Evolutionary conservation across 2,888 invertebrate genomes (phyloP).

Genomic region (Biston stratarius): DNA sequence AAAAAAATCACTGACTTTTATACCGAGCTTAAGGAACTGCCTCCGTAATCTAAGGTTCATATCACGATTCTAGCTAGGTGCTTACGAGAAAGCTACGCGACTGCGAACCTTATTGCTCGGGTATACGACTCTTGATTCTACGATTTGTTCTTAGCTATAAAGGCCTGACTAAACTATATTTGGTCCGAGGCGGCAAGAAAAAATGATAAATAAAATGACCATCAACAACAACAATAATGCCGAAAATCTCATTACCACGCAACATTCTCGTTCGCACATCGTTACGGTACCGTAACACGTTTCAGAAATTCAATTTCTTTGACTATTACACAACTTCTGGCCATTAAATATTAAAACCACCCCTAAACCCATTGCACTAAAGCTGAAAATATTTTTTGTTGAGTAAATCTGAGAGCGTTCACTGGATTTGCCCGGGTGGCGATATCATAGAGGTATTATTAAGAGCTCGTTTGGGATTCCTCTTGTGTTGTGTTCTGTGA

Average conservation of each 20-base stretch:
- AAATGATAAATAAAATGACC: not conserved
- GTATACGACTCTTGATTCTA: too few species aligned
- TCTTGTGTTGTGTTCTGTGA: constrained; percentile 68
- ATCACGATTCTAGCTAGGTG: too few species aligned
- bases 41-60: too few species aligned
- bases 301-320: constrained; percentile 72
- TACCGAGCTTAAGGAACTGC: too few species aligned
- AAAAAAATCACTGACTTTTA: too few species aligned
- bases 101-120: too few species aligned
- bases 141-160: too few species aligned
- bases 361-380: constrained; percentile 40
- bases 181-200: too few species aligned
- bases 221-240: constrained; percentile 4
- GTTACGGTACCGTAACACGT: constrained; percentile 60
- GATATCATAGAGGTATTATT: constrained; percentile 80
- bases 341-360: constrained; percentile 33
- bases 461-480: constrained; percentile 83
- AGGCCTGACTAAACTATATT: too few species aligned
- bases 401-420: constrained; percentile 63
- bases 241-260: constrained; percentile 61
- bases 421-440: constrained; percentile 60
- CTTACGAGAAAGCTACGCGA: too few species aligned
- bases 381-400: constrained; percentile 46
- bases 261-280: constrained; percentile 66
- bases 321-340: constrained; percentile 42